phyloP scores from a whole-genome alignment of 2,888 invertebrate genomes.

The Yponomeuta malinellus region DNA sequence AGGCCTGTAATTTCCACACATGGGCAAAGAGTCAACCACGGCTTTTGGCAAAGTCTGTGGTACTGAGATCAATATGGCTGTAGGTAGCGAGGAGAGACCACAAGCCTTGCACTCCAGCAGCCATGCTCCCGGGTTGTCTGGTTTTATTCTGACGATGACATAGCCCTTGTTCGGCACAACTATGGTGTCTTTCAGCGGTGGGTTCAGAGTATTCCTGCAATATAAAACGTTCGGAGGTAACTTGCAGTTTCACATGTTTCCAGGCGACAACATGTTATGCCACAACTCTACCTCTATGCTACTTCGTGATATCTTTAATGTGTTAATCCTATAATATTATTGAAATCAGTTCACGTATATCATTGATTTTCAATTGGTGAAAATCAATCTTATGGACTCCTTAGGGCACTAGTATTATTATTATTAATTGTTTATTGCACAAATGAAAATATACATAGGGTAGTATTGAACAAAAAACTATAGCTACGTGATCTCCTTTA shows the following conservation, averaged over 20 bases:
- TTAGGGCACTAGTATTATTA: neutral
- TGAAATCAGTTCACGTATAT: too few species aligned
- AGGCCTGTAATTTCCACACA: constrained; percentile 68
- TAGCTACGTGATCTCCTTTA: too few species aligned
- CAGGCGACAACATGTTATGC: too few species aligned
- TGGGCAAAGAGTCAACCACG: constrained; percentile 61
- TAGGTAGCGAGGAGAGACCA: constrained; percentile 52
- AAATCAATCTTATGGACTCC: neutral
- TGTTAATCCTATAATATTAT: too few species aligned
- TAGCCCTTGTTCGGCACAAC: constrained; percentile 79
- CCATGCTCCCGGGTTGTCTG: constrained; percentile 73
- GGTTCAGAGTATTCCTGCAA: constrained; percentile 66
- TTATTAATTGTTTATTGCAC: too few species aligned
- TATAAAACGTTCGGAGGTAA: neutral
- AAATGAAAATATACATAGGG: too few species aligned
- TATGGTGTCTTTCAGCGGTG: constrained; percentile 78
- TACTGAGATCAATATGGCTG: constrained; percentile 66
- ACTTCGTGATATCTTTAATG: too few species aligned
- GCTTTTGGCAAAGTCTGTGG: constrained; percentile 56
- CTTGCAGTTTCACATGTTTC: too few species aligned
- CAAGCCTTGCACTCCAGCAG: constrained; percentile 64
- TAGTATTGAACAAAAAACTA: too few species aligned
- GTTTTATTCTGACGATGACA: constrained; percentile 69
- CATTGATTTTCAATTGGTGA: neutral
- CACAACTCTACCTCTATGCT: too few species aligned